Percentiles rank a stretch among this genome's conserved stretches.
These are phyloP conservation scores for Porites cylindrica DNA, from an alignment of 92 coral and sea anemone species.

Conservation along the genomic window DNA sequence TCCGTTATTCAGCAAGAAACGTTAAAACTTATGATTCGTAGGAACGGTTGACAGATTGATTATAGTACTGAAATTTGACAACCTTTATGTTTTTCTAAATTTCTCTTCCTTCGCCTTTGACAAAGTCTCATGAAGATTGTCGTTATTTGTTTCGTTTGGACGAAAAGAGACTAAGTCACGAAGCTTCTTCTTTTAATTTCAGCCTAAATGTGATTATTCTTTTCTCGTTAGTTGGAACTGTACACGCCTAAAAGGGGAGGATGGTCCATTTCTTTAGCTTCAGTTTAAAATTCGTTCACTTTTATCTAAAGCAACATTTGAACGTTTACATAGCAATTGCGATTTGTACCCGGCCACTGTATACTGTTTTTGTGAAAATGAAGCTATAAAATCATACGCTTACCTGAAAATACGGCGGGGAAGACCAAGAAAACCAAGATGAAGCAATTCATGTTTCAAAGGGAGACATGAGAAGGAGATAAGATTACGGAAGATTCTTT, in stretches of 20 bases:
- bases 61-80: too few relatives aligned
- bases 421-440: conserved; percentile 21
- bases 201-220: not conserved
- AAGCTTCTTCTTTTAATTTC: not conserved
- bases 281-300: not conserved
- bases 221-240: not conserved
- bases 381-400: not conserved
- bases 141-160: not conserved
- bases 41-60: too few relatives aligned
- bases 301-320: not conserved
- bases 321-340: too few relatives aligned
- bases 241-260: not conserved
- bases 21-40: too few relatives aligned
- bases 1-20: too few relatives aligned
- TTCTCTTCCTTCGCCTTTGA: not conserved
- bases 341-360: not conserved
- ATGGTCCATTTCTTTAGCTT: not conserved
- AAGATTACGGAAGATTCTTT: not conserved
- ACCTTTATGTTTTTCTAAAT: too few relatives aligned
- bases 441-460: conserved; percentile 19
- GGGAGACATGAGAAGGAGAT: not conserved
- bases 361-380: not conserved
- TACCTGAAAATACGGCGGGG: conserved; percentile 34
- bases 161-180: not conserved
- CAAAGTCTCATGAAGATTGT: not conserved